Percentiles rank a stretch among this genome's conserved stretches.
These are phyloP conservation scores for Silurus asotus DNA, from an alignment of 2,113 vertebrate species.

Conservation along the genomic window DNA sequence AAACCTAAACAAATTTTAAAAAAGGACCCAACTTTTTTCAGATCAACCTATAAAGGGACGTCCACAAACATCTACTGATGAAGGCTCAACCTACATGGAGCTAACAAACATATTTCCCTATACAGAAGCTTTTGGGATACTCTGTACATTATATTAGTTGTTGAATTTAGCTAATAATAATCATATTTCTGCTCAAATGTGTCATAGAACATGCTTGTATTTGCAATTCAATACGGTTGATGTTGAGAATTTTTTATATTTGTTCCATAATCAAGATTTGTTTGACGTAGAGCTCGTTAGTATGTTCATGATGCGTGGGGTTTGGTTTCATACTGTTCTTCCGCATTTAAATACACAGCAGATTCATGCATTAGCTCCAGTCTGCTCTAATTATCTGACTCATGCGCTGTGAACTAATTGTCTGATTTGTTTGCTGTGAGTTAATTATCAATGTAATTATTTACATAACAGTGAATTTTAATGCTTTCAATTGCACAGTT, in stretches of 20 bases:
- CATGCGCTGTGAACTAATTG: background rate
- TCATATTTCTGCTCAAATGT: background rate
- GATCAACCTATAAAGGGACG: too few species aligned
- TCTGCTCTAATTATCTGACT: background rate
- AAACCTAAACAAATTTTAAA: too few species aligned
- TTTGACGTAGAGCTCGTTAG: too few species aligned
- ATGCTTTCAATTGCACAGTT: background rate
- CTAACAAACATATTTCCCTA: too few species aligned
- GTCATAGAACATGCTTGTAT: background rate
- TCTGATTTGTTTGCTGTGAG: background rate
- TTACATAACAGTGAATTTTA: background rate
- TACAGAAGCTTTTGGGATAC: too few species aligned
- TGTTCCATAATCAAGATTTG: too few species aligned
- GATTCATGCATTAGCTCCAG: conserved; percentile 3
- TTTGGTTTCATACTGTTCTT: background rate
- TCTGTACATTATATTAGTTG: background rate
- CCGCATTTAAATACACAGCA: background rate
- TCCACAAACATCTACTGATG: too few species aligned
- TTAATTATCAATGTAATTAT: background rate
- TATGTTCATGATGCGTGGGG: background rate
- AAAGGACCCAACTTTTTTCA: too few species aligned
- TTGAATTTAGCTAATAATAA: background rate
- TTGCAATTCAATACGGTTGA: background rate
- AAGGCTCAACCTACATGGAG: too few species aligned
- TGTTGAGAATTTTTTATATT: background rate